These are phyloP conservation scores for Cathartes aura DNA, from an alignment of 2,113 vertebrate species.

Conservation along the genomic window DNA sequence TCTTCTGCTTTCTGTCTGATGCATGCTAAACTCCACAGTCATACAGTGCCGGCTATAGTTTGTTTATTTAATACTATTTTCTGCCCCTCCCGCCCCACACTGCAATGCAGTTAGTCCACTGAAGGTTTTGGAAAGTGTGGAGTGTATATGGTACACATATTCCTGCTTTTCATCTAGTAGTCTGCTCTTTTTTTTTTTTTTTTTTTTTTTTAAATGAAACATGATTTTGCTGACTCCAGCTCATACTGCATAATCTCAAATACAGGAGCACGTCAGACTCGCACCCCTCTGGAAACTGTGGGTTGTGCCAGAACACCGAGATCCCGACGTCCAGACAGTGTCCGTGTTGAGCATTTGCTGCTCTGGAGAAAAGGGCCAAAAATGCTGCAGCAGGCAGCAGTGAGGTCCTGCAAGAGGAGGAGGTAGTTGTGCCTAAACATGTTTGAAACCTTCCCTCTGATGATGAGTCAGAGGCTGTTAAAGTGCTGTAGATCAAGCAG, in stretches of 20 bases:
- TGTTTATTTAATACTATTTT: background rate
- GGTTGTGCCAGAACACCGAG: background rate
- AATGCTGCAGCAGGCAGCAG: background rate
- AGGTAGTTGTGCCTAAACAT: constrained; percentile 3
- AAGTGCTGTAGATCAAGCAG: background rate
- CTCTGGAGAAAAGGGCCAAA: background rate
- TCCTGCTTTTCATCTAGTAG: background rate
- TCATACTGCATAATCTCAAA: background rate
- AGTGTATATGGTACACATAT: background rate
- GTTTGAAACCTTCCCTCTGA: background rate
- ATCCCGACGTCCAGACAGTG: background rate
- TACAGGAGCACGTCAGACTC: background rate
- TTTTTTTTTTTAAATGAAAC: background rate
- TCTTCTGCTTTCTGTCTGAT: background rate
- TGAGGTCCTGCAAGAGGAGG: background rate
- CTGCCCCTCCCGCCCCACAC: background rate
- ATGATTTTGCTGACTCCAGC: background rate
- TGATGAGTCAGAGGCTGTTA: constrained; percentile 16
- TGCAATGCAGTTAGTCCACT: background rate
- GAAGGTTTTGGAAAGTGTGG: background rate
- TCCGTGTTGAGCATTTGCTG: background rate
- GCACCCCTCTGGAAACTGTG: background rate
- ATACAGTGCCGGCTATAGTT: background rate
- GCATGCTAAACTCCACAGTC: background rate
- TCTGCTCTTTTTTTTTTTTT: background rate